Percentiles rank a stretch among this genome's conserved stretches.
These are phyloP conservation scores for Tenthredo mesomela DNA, from an alignment of 2,888 invertebrate genomes.

Conservation along the genomic window DNA sequence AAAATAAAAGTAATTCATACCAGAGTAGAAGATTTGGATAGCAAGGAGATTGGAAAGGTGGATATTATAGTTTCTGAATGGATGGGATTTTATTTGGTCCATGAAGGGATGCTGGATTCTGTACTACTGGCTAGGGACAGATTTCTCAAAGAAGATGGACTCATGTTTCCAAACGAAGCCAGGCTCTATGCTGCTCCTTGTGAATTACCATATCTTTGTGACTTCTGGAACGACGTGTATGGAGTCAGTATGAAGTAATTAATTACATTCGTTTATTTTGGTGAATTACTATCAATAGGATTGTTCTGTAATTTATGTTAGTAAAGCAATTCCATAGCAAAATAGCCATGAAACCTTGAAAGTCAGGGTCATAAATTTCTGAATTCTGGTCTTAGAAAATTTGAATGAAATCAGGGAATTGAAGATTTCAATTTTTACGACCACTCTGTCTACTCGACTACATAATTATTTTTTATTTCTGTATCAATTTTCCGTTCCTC, in stretches of 20 bases:
- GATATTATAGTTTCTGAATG: constrained; percentile 97
- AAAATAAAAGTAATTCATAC: constrained; percentile 88
- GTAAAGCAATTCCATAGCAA: too few relatives aligned
- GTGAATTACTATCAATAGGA: neutral
- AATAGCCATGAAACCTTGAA: too few relatives aligned
- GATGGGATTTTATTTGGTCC: constrained; percentile 98
- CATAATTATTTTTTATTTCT: neutral
- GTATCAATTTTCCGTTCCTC: neutral
- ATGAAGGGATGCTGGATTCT: constrained; percentile 97
- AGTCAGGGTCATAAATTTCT: too few relatives aligned
- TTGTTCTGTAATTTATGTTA: neutral
- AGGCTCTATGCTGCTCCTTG: constrained; percentile 84
- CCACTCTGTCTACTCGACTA: neutral
- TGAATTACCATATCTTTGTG: constrained; percentile 83
- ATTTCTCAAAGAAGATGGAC: constrained; percentile 87
- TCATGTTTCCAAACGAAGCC: constrained; percentile 88
- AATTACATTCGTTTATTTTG: neutral
- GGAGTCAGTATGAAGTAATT: constrained; percentile 87
- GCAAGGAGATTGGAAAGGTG: constrained; percentile 85
- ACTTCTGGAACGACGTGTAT: constrained; percentile 89
- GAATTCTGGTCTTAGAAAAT: neutral
- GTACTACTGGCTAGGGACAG: constrained; percentile 90
- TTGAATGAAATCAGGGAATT: neutral
- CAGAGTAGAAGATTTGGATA: constrained; percentile 87
- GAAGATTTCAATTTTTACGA: neutral